phyloP scores from a whole-genome alignment of 2,797 vertebrate species.

The Phaenicophaeus curvirostris region DNA sequence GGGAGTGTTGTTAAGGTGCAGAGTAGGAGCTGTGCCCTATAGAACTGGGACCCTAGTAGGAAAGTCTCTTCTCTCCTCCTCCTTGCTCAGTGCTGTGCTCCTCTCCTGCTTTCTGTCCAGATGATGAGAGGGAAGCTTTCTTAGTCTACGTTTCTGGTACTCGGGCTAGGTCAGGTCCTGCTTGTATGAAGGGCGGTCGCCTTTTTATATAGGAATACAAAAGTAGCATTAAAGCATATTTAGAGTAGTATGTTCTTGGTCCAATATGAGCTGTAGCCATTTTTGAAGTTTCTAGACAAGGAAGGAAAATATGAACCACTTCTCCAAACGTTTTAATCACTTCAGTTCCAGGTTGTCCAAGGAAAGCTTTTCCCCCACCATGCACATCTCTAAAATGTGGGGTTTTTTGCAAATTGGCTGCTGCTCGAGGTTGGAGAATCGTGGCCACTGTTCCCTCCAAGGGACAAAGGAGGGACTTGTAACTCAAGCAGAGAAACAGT shows the following conservation, averaged over 20 bases:
- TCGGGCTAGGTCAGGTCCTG: not conserved
- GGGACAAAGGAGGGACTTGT: not conserved
- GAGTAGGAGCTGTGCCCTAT: not conserved
- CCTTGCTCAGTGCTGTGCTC: not conserved
- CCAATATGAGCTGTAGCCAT: not conserved
- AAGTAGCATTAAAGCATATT: not conserved
- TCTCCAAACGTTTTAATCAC: not conserved
- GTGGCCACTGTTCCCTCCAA: not conserved
- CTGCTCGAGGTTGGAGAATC: not conserved
- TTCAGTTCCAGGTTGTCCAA: not conserved
- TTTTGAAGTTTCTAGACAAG: not conserved
- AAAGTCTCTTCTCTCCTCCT: not conserved
- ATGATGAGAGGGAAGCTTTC: not conserved
- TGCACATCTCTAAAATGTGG: not conserved
- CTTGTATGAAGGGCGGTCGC: not conserved
- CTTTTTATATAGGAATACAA: not conserved
- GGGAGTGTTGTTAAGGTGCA: not conserved
- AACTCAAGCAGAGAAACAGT: constrained; percentile 51
- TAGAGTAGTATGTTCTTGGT: not conserved
- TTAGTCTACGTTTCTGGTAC: not conserved
- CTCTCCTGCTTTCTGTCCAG: not conserved
- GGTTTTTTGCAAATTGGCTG: not conserved
- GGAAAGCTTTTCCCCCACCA: not conserved
- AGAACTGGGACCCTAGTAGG: not conserved
- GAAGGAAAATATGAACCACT: not conserved